Evolutionary conservation across 2,888 invertebrate genomes (phyloP).

Genomic region (Caprella mutica): DNA sequence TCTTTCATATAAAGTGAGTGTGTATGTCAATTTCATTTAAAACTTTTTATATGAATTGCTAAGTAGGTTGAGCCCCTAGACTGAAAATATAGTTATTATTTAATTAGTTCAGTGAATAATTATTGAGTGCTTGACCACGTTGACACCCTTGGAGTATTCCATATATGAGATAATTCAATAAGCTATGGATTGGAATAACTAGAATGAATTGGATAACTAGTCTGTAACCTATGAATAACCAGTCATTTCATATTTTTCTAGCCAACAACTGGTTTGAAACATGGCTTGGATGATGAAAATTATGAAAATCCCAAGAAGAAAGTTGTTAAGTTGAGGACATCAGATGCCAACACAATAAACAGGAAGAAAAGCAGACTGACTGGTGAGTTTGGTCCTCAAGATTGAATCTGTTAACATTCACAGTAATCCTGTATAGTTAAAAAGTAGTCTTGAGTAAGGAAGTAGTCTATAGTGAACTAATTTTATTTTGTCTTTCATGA

Average conservation of each 20-base stretch:
- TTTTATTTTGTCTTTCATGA: background rate
- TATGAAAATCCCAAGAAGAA: background rate
- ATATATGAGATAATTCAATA: too few species aligned
- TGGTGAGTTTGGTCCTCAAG: background rate
- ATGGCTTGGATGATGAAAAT: slow-evolving; percentile 4
- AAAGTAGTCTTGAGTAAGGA: too few species aligned
- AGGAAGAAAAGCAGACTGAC: slow-evolving; percentile 2
- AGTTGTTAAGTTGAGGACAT: background rate
- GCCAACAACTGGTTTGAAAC: slow-evolving; percentile 2
- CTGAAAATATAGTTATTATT: too few species aligned
- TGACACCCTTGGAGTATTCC: too few species aligned
- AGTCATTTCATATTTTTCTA: background rate
- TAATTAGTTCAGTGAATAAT: background rate
- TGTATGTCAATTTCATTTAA: background rate
- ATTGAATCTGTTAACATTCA: too few species aligned
- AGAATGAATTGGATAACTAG: background rate
- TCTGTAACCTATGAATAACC: background rate
- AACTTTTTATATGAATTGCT: background rate
- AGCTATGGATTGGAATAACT: background rate
- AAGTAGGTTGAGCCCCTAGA: too few species aligned
- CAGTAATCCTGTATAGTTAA: background rate
- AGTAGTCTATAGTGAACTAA: too few species aligned
- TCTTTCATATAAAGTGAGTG: slow-evolving; percentile 9
- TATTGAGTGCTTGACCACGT: too few species aligned
- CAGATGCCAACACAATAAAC: background rate